Base-by-base conservation (phyloP, 2,888 invertebrate species). In the Phragmatobia fuliginosa region DNA sequence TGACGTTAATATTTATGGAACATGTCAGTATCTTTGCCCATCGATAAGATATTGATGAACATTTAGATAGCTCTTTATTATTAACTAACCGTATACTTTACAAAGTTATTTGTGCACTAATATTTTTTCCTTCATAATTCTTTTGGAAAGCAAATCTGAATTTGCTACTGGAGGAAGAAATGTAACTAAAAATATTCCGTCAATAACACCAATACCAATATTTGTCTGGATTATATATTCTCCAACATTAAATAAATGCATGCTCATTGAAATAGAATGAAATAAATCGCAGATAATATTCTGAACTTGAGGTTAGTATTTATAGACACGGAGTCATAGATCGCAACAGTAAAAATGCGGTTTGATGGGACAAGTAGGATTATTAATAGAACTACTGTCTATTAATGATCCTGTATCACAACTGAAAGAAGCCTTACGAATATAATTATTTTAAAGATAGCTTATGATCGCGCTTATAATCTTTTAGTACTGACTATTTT, bases 71-170 rank as follows among this genome's bases (percentile, higher is more conserved):
- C 10, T 61, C 14, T 56, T 56, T 56, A 16, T 58, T 33, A 33
- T 18, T 49, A 59, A n/a, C 59, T 56, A 62, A 41, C 41, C 31
- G 7, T 31, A 67, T 52, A 62, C 62, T 49, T 52, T 67, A 62
- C 66, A 16, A 32, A 25, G 38, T 32, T 68, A 67, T 66, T 70
- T 68, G 32, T 72, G 32, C 32, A n/a, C 36, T 25, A 60, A 72
- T 73, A 70, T 72, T 62, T 79, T 72, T 45, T 28, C 38, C 25
- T 45, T 63, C 70, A 74, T 79, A 71, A 68, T 79, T 82, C 67
- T 79, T 69, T 49, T 71, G 61, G 31, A 68, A 16, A 28, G 36
- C 67, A 68, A 36, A 74, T 74, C 64, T 71, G 71, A 71, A 79
- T 73, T 58, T 70, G 59, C 67, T 70, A 70, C 61, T 49, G 56